phyloP scores from a whole-genome alignment of 37 sponge, comb jelly and placozoan genomes.

The Eunapius fragilis region DNA sequence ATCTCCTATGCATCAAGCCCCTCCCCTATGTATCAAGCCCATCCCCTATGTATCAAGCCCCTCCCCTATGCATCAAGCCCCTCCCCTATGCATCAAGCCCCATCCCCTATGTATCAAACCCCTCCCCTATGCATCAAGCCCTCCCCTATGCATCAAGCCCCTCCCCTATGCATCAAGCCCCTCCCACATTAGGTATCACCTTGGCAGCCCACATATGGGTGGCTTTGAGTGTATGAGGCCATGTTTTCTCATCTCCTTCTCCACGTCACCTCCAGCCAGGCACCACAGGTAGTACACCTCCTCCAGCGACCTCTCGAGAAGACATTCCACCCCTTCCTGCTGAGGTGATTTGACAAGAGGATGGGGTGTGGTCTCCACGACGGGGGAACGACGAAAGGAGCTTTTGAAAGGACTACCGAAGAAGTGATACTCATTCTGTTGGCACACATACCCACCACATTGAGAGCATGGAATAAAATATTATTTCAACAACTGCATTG shows the following conservation, averaged over 20 bases:
- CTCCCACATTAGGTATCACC: constrained; percentile 39
- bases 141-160: too few species aligned
- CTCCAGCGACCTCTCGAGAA: constrained; percentile 48
- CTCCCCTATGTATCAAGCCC: too few species aligned
- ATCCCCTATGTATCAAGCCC: too few species aligned
- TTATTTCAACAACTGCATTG: too few species aligned
- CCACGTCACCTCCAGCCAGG: constrained; percentile 95
- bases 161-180: too few species aligned
- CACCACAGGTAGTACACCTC: constrained; percentile 97
- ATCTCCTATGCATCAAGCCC: too few species aligned
- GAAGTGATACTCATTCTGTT: constrained; percentile 19
- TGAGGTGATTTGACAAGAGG: not conserved
- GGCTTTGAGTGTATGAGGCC: constrained; percentile 69
- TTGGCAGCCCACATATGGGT: constrained; percentile 75
- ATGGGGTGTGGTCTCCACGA: not conserved
- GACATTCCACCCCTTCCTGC: constrained; percentile 19
- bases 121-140: too few species aligned
- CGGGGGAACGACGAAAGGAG: constrained; percentile 24
- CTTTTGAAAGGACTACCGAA: constrained; percentile 39
- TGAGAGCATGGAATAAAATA: too few species aligned
- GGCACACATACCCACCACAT: too few species aligned
- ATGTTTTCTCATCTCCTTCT: constrained; percentile 78
- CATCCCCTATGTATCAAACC: too few species aligned
- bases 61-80: too few species aligned
- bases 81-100: too few species aligned